phyloP scores from a whole-genome alignment of 1,140 invertebrate genomes.

The Dreissena rostriformis region DNA sequence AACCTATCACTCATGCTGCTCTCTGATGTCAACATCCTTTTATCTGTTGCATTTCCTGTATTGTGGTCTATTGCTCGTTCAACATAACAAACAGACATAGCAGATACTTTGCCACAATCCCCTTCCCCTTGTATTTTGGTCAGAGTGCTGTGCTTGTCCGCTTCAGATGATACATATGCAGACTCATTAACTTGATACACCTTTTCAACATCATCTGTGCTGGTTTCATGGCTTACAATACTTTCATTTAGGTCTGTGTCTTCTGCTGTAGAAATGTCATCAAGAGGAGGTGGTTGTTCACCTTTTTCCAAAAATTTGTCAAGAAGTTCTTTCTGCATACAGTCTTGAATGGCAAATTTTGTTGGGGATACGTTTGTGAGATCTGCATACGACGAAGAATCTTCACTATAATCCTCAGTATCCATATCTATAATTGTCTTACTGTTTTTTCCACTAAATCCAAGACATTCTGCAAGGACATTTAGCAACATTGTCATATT shows the following conservation, averaged over 20 bases:
- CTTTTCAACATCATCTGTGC: no score
- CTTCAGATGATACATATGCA: no score
- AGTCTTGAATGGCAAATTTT: background rate
- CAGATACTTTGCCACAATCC: no score
- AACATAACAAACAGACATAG: no score
- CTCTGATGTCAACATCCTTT: no score
- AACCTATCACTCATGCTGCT: no score
- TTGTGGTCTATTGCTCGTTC: no score
- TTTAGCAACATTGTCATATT: constrained; percentile 46
- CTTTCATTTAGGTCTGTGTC: background rate
- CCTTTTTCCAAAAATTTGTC: constrained; percentile 35
- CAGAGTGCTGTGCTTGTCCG: no score
- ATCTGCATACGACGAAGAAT: background rate
- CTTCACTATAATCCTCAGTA: constrained; percentile 11
- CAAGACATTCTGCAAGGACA: constrained; percentile 47
- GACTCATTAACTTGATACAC: no score
- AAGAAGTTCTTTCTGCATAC: constrained; percentile 28
- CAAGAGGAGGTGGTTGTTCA: constrained; percentile 34
- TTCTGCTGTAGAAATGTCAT: constrained; percentile 41
- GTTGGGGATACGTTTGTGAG: background rate
- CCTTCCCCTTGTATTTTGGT: no score
- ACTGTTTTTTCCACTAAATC: constrained; percentile 26
- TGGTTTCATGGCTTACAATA: no score
- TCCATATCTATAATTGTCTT: background rate
- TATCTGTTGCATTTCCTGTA: no score